phyloP scores from a whole-genome alignment of 2,888 invertebrate genomes.

The Eudemis profundana region DNA sequence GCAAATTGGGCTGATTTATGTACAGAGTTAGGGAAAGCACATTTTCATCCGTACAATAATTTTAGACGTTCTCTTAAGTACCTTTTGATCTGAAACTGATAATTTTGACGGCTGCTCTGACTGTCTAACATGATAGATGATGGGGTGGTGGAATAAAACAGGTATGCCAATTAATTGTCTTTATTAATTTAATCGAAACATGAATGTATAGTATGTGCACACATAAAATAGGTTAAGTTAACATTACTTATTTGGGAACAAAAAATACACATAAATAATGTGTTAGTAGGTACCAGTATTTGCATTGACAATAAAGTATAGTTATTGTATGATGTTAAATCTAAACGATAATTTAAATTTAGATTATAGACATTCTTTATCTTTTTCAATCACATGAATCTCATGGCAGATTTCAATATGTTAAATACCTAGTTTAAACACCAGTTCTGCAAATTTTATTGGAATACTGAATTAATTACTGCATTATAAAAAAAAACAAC shows the following conservation, averaged over 20 bases:
- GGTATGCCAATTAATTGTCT: slow-evolving; percentile 20
- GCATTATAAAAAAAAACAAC: too few species aligned
- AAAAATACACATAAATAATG: neutral
- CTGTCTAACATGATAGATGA: neutral
- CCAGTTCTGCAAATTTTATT: too few species aligned
- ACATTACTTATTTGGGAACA: neutral
- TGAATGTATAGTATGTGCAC: slow-evolving; percentile 16
- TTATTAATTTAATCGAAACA: slow-evolving; percentile 29
- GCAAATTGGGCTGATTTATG: neutral
- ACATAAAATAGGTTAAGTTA: neutral
- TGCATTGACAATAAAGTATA: neutral
- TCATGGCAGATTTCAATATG: too few species aligned
- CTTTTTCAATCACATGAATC: too few species aligned
- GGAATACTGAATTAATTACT: too few species aligned
- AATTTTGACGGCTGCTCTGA: too few species aligned
- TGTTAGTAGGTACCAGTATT: neutral
- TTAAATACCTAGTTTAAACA: too few species aligned
- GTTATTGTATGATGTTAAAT: neutral
- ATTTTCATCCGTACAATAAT: neutral
- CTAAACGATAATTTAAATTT: too few species aligned
- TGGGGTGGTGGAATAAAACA: slow-evolving; percentile 1
- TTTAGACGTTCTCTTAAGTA: too few species aligned
- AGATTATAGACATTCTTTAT: too few species aligned
- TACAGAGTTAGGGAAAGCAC: neutral
- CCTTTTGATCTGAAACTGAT: too few species aligned